Conservation (phyloP, 2,113 vertebrate genomes). For the Sialia sialis region DNA sequence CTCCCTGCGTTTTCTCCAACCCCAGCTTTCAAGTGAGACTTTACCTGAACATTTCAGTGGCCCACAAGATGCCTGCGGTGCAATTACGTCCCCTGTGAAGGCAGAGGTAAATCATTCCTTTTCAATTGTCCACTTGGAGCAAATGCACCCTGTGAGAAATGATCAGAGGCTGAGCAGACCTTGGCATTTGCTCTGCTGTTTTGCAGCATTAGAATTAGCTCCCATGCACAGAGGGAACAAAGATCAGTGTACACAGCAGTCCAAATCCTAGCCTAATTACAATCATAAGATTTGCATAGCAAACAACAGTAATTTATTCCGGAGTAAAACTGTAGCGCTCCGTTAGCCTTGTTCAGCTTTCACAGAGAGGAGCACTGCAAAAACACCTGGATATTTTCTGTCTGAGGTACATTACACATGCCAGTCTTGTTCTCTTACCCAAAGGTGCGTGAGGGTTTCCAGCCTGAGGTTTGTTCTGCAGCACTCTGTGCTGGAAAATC, state of each 20-base stretch:
- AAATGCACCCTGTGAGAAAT: not conserved
- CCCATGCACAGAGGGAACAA: not conserved
- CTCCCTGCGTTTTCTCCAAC: not conserved
- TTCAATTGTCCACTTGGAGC: not conserved
- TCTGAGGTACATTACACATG: not conserved
- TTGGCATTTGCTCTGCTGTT: not conserved
- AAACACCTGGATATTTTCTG: not conserved
- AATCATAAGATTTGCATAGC: conserved; percentile 60
- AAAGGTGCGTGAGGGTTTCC: not conserved
- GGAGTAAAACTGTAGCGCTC: not conserved
- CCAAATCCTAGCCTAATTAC: conserved; percentile 59
- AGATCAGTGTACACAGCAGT: conserved; percentile 43
- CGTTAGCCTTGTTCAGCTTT: not conserved
- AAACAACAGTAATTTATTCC: conserved; percentile 43
- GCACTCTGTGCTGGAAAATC: not conserved
- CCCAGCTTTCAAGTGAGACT: not conserved
- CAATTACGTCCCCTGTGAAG: rapidly evolving
- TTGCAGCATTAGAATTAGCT: conserved; percentile 23
- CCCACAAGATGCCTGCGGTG: not conserved
- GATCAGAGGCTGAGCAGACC: not conserved
- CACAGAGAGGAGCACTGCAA: not conserved
- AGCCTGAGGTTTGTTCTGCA: not conserved
- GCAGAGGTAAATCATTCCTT: not conserved
- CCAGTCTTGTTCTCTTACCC: not conserved
- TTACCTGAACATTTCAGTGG: not conserved